Evolutionary conservation across 2,888 invertebrate genomes (phyloP).

Genomic region (Hedychridium roseum): DNA sequence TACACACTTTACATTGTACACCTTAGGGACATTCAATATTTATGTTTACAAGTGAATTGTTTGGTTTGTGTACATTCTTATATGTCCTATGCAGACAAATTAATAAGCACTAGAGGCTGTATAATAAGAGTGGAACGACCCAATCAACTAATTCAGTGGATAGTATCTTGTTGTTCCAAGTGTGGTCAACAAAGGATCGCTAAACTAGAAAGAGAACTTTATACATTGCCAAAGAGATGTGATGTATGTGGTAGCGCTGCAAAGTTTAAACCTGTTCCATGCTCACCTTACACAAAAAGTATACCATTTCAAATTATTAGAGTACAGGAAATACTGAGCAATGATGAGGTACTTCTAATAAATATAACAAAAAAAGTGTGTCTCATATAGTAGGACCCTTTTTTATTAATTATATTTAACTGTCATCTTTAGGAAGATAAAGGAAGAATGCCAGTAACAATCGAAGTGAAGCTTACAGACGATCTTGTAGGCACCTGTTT

Average conservation of each 20-base stretch:
- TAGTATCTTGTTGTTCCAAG: slow-evolving; percentile 79
- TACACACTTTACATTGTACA: slow-evolving; percentile 5
- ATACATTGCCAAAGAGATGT: slow-evolving; percentile 69
- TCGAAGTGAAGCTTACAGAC: slow-evolving; percentile 88
- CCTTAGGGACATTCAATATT: slow-evolving; percentile 7
- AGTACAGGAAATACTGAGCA: slow-evolving; percentile 79
- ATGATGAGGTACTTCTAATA: slow-evolving; percentile 68
- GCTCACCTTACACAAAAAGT: slow-evolving; percentile 77
- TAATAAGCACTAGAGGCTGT: slow-evolving; percentile 84
- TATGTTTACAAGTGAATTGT: background rate
- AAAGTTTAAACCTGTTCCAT: slow-evolving; percentile 72
- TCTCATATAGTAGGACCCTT: slow-evolving; percentile 5
- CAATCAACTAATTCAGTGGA: slow-evolving; percentile 76
- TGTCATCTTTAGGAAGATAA: slow-evolving; percentile 68
- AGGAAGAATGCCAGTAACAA: slow-evolving; percentile 77
- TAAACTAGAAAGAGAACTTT: slow-evolving; percentile 70
- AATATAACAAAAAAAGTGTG: slow-evolving; percentile 1
- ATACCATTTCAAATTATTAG: slow-evolving; percentile 82
- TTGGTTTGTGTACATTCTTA: slow-evolving; percentile 4
- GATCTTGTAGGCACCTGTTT: slow-evolving; percentile 80
- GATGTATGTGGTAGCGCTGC: slow-evolving; percentile 69
- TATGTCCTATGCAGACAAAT: slow-evolving; percentile 67
- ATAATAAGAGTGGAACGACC: slow-evolving; percentile 82
- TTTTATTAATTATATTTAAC: slow-evolving; percentile 11
- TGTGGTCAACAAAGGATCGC: slow-evolving; percentile 67